Conservation (phyloP, 2,797 vertebrate species). For the Enteromius viviparus region DNA sequence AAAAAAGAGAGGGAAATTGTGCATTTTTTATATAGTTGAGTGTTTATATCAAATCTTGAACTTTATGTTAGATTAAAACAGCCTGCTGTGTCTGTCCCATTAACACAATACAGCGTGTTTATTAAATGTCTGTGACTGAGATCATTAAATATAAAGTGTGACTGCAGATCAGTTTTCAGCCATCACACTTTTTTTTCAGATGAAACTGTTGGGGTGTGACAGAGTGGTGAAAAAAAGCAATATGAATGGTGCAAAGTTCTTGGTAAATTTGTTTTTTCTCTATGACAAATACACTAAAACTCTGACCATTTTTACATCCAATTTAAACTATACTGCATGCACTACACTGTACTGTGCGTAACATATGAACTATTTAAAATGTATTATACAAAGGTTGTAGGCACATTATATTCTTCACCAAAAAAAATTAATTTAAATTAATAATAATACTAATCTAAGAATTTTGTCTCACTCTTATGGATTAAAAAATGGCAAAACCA, state of each 20-base stretch:
- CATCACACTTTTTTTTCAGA: conserved; percentile 54
- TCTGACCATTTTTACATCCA: neutral
- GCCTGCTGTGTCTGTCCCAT: neutral
- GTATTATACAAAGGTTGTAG: too few species aligned
- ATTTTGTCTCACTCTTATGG: neutral
- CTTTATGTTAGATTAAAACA: neutral
- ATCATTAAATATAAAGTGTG: neutral
- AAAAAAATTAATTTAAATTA: neutral
- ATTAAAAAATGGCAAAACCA: neutral
- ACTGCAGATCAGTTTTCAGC: neutral
- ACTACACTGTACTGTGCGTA: neutral
- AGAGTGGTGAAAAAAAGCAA: conserved; percentile 69
- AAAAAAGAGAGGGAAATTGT: neutral
- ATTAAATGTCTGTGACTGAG: neutral
- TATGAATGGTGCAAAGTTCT: conserved; percentile 86
- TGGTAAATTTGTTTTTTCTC: conserved; percentile 79
- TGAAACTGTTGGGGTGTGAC: conserved; percentile 63
- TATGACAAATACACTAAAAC: neutral
- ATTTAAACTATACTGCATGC: neutral
- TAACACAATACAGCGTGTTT: neutral
- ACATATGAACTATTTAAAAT: too few species aligned
- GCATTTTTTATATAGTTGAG: neutral
- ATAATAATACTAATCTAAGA: neutral
- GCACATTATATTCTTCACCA: neutral
- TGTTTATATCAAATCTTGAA: neutral